phyloP scores from a whole-genome alignment of 2,797 vertebrate species.

The Enteromius thamalakanensis region DNA sequence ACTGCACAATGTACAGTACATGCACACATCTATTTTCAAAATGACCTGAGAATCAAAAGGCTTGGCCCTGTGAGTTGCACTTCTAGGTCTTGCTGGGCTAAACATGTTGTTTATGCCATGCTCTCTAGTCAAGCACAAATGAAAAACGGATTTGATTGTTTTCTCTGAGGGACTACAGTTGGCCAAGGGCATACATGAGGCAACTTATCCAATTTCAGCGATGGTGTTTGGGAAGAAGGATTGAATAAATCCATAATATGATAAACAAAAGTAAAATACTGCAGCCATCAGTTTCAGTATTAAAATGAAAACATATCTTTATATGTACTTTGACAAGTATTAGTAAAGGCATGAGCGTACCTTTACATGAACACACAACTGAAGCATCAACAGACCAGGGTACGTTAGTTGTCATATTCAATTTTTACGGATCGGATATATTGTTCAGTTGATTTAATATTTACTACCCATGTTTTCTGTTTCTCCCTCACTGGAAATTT shows the following conservation, averaged over 20 bases:
- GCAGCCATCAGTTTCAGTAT: background rate
- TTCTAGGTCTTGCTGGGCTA: conserved; percentile 5
- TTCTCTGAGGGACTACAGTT: conserved; percentile 24
- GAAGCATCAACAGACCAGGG: background rate
- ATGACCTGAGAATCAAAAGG: conserved; percentile 7
- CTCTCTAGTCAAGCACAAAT: conserved; percentile 10
- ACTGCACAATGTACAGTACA: background rate
- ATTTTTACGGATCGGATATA: background rate
- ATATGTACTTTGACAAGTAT: conserved; percentile 12
- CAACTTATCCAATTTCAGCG: conserved; percentile 15
- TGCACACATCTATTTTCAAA: conserved; percentile 1
- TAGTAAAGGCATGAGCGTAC: background rate
- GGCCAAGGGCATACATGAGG: background rate
- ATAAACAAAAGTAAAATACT: background rate
- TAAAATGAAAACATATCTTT: background rate
- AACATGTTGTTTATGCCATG: conserved; percentile 9
- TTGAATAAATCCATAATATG: background rate
- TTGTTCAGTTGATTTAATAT: background rate
- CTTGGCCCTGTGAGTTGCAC: conserved; percentile 4
- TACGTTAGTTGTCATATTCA: background rate
- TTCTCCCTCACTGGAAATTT: background rate
- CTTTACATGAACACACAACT: background rate
- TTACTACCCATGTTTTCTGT: background rate
- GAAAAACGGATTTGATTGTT: conserved; percentile 32
- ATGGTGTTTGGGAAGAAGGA: background rate